phyloP scores from a whole-genome alignment of 2,888 invertebrate species.

The Atethmia centrago region DNA sequence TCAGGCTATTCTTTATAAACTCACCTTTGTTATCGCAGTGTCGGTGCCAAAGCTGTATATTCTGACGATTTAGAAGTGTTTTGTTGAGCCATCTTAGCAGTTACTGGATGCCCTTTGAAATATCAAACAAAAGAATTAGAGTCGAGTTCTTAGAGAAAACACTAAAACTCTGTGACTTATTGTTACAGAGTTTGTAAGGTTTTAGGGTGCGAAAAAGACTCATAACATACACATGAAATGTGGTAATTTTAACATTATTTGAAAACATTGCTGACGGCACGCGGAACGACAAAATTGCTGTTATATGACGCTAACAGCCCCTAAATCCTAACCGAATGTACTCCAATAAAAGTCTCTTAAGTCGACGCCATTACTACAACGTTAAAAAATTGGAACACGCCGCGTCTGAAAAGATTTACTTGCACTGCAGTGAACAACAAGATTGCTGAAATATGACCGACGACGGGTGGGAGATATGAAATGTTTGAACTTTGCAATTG shows the following conservation, averaged over 20 bases:
- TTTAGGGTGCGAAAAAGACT: constrained; percentile 58
- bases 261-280: constrained; percentile 73
- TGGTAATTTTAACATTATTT: constrained; percentile 77
- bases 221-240: constrained; percentile 74
- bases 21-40: not conserved
- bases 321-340: constrained; percentile 79
- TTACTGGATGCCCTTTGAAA: constrained; percentile 2
- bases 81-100: not conserved
- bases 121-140: constrained; percentile 5
- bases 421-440: constrained; percentile 53
- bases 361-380: constrained; percentile 68
- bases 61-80: not conserved
- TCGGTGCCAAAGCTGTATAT: not conserved
- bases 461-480: constrained; percentile 48
- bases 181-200: no score
- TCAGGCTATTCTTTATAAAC: constrained; percentile 18
- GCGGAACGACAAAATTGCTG: constrained; percentile 74
- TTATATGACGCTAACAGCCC: constrained; percentile 78
- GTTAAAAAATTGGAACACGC: constrained; percentile 66
- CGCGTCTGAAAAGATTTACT: constrained; percentile 62
- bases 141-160: not conserved
- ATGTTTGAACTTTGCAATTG: constrained; percentile 54
- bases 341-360: constrained; percentile 79
- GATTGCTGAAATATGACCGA: constrained; percentile 59
- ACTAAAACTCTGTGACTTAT: constrained; percentile 49